Conservation (phyloP, 2,113 vertebrate species). For the Oreocharis arfaki region DNA sequence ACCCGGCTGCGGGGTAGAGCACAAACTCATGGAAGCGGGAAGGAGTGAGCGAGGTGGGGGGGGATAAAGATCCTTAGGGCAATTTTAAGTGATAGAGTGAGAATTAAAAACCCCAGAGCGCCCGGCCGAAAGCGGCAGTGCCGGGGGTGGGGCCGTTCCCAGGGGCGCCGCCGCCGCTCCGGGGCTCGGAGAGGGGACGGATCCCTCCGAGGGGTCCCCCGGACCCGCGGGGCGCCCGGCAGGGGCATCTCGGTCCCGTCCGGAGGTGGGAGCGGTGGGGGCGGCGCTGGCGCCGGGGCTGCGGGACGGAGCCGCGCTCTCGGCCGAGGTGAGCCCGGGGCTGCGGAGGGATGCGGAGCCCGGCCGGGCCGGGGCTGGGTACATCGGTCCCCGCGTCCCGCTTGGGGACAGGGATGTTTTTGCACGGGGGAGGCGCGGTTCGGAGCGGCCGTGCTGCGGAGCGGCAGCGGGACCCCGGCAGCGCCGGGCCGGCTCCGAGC, state of each 20-base stretch:
- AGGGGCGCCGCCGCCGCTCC: neutral
- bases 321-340: neutral
- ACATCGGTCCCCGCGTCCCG: neutral
- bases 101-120: neutral
- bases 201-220: too few relatives aligned
- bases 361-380: neutral
- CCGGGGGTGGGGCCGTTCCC: neutral
- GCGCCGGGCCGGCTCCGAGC: neutral
- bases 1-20: neutral
- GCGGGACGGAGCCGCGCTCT: neutral
- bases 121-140: neutral
- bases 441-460: neutral
- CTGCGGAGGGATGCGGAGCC: neutral
- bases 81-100: rapidly evolving
- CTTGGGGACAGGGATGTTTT: neutral
- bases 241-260: neutral
- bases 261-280: neutral
- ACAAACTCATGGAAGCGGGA: neutral
- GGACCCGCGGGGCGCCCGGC: neutral
- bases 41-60: too few relatives aligned
- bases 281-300: neutral
- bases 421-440: neutral
- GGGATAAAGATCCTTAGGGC: rapidly evolving
- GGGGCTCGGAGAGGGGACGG: neutral
- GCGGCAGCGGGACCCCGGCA: neutral